Percentiles rank a stretch among this genome's conserved stretches.
phyloP scores from a whole-genome alignment of 2,888 invertebrate genomes.

The Lasioglossum malachurum region DNA sequence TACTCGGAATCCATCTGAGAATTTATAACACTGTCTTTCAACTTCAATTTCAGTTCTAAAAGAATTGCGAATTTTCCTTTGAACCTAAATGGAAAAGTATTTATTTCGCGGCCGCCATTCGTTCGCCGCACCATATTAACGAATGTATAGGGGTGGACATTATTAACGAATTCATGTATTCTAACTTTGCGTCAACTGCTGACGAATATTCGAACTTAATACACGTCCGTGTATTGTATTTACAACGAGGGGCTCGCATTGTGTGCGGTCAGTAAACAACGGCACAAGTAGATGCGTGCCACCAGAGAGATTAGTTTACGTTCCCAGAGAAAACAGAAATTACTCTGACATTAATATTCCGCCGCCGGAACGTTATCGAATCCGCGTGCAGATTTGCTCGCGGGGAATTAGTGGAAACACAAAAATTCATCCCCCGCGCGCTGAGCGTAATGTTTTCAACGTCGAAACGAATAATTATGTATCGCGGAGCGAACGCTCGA shows the following conservation, averaged over 20 bases:
- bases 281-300: conserved; percentile 41
- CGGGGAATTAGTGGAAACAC: not conserved
- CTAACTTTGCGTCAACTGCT: conserved; percentile 30
- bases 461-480: not conserved
- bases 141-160: not conserved
- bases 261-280: conserved; percentile 41
- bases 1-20: not conserved
- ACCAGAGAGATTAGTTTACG: conserved; percentile 50
- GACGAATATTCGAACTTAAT: conserved; percentile 48
- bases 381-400: not conserved
- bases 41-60: not conserved
- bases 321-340: conserved; percentile 40
- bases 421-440: not conserved
- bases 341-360: conserved; percentile 40
- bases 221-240: conserved; percentile 32
- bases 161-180: conserved; percentile 31
- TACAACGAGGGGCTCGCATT: conserved; percentile 13
- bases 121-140: not conserved
- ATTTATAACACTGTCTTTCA: not conserved
- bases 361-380: conserved; percentile 2
- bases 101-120: not conserved
- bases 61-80: not conserved
- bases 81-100: not conserved
- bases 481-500: not conserved
- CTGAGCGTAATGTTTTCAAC: not conserved